Percentiles rank a stretch among this genome's conserved stretches.
Conservation (phyloP, 2,113 vertebrate species). For the Noturus placidus region DNA sequence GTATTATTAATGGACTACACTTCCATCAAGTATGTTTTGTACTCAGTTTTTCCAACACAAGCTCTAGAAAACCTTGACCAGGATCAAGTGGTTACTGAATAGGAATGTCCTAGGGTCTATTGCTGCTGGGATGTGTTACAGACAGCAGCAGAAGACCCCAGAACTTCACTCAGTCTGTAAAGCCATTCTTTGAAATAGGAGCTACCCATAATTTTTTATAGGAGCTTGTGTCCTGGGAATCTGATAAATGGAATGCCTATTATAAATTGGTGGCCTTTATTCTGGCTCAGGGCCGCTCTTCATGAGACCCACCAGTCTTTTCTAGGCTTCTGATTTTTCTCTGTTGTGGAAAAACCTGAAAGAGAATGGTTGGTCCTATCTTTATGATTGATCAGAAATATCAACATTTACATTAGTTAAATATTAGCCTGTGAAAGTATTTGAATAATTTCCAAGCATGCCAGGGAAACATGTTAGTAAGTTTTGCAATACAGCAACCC, state of each 20-base stretch:
- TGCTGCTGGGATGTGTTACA: background rate
- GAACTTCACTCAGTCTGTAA: background rate
- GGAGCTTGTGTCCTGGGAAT: background rate
- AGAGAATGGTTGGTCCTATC: background rate
- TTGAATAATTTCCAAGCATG: background rate
- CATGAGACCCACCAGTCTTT: background rate
- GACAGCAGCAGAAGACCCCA: background rate
- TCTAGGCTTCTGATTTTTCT: background rate
- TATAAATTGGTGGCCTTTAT: background rate
- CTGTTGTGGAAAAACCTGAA: background rate
- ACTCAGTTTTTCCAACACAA: background rate
- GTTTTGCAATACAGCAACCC: background rate
- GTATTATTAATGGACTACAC: background rate
- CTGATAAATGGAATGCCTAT: background rate
- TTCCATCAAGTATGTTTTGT: background rate
- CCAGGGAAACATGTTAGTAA: background rate
- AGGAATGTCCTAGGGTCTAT: background rate
- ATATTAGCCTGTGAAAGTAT: background rate
- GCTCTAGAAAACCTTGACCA: background rate
- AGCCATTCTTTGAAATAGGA: background rate
- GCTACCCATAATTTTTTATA: background rate
- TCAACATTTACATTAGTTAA: background rate
- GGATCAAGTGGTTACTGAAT: background rate
- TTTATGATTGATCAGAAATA: background rate
- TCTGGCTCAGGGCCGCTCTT: background rate